Percentiles rank a stretch among this genome's conserved stretches.
Evolutionary conservation across 2,888 invertebrate genomes (phyloP).

Genomic region (Pachycephus smyrnensis): DNA sequence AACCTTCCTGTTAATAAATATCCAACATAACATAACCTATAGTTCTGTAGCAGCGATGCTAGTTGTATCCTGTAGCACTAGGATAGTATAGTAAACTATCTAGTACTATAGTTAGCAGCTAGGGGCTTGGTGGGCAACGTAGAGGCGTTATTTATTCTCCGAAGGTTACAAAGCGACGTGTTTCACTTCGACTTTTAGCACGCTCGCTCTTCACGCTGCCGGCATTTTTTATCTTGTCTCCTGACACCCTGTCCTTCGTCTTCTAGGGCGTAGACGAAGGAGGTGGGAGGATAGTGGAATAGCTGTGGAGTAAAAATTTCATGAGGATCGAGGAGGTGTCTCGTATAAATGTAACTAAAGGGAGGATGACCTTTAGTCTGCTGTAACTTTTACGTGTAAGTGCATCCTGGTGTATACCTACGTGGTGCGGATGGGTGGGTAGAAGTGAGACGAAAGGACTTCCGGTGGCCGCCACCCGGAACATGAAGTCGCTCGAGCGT

Average conservation of each 20-base stretch:
- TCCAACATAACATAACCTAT: not conserved
- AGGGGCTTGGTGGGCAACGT: not conserved
- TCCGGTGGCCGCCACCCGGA: slow-evolving; percentile 62
- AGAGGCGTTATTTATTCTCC: not conserved
- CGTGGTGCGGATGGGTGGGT: slow-evolving; percentile 36
- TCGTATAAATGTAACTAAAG: slow-evolving; percentile 22
- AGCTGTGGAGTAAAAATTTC: slow-evolving; percentile 17
- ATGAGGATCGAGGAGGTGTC: slow-evolving; percentile 24
- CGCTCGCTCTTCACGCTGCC: not conserved
- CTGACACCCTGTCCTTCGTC: not conserved
- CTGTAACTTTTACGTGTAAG: not conserved
- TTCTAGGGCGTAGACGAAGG: not conserved
- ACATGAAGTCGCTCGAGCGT: slow-evolving; percentile 54
- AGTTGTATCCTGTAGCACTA: not conserved
- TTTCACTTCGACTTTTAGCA: not conserved
- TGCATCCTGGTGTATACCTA: not conserved
- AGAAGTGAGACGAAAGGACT: slow-evolving; percentile 55
- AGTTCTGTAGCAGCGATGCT: not conserved
- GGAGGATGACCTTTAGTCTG: slow-evolving; percentile 3
- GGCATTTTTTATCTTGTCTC: not conserved
- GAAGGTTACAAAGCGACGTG: not conserved
- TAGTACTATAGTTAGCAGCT: not conserved
- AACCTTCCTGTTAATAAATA: not conserved
- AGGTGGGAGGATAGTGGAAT: slow-evolving; percentile 15
- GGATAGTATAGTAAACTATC: not conserved